These are phyloP conservation scores for Pentamera pediparva DNA, from an alignment of 53 echinoderm and acorn worm genomes.

Conservation along the genomic window DNA sequence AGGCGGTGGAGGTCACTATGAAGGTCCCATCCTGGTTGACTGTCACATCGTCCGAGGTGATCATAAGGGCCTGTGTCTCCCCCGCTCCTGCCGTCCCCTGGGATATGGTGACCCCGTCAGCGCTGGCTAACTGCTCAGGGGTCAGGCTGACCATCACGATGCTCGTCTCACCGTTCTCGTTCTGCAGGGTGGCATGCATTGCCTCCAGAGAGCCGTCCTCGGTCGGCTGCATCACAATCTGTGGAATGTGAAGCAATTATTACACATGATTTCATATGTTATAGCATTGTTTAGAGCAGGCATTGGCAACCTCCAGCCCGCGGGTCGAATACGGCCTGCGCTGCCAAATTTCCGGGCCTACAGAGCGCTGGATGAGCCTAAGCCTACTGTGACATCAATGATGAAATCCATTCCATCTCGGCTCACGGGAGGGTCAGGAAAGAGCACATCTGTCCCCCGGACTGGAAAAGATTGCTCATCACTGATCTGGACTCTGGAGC, in stretches of 20 bases:
- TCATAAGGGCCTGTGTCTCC: conserved; percentile 29
- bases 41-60: conserved; percentile 26
- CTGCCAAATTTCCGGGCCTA: too few relatives aligned
- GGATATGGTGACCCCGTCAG: conserved; percentile 17
- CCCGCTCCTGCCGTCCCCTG: conserved; percentile 8
- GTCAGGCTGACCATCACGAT: conserved; percentile 85
- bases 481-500: too few relatives aligned
- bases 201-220: conserved; percentile 58
- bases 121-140: conserved; percentile 44
- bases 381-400: too few relatives aligned
- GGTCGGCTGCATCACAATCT: conserved; percentile 79
- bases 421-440: too few relatives aligned
- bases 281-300: too few relatives aligned
- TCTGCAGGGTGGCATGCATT: conserved; percentile 83
- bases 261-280: not conserved
- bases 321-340: too few relatives aligned
- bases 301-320: too few relatives aligned
- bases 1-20: conserved; percentile 19
- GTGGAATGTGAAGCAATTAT: not conserved
- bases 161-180: conserved; percentile 81
- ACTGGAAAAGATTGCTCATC: too few relatives aligned
- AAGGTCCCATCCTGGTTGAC: conserved; percentile 25
- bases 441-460: too few relatives aligned
- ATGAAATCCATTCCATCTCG: too few relatives aligned
- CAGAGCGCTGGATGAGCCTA: too few relatives aligned